phyloP scores from a whole-genome alignment of 2,113 vertebrate species.

The Ivindomyrus marchei region DNA sequence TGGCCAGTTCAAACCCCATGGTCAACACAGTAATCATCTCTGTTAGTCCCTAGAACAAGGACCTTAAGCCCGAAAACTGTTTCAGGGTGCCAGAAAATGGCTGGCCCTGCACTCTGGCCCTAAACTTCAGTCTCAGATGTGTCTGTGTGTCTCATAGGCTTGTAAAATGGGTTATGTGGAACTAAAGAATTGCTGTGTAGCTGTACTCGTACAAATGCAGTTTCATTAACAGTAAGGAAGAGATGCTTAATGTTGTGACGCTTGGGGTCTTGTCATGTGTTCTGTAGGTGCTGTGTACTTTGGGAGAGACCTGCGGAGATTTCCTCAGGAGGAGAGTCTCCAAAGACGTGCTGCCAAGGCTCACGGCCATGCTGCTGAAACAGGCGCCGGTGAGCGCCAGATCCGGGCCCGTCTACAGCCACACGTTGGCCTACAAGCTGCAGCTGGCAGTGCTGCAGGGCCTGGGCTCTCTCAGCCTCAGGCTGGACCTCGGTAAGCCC shows the following conservation, averaged over 20 bases:
- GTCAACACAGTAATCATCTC: not conserved
- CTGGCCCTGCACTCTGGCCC: not conserved
- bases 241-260: not conserved
- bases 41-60: not conserved
- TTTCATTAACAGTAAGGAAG: not conserved
- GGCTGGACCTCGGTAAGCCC: conserved; percentile 76
- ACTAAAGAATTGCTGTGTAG: not conserved
- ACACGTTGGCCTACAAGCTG: conserved; percentile 82
- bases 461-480: conserved; percentile 74
- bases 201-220: not conserved
- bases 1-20: not conserved
- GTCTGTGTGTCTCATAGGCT: not conserved
- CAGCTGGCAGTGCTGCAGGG: conserved; percentile 82
- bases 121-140: not conserved
- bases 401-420: conserved; percentile 73
- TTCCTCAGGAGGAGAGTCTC: conserved; percentile 81
- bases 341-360: conserved; percentile 77
- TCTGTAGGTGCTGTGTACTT: conserved; percentile 73
- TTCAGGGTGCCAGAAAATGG: not conserved
- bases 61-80: not conserved
- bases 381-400: conserved; percentile 77
- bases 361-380: conserved; percentile 63
- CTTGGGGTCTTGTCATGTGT: not conserved
- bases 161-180: not conserved
- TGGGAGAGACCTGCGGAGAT: conserved; percentile 74